These are phyloP conservation scores for Eutolmus rufibarbis DNA, from an alignment of 2,888 invertebrate genomes.

Conservation along the genomic window DNA sequence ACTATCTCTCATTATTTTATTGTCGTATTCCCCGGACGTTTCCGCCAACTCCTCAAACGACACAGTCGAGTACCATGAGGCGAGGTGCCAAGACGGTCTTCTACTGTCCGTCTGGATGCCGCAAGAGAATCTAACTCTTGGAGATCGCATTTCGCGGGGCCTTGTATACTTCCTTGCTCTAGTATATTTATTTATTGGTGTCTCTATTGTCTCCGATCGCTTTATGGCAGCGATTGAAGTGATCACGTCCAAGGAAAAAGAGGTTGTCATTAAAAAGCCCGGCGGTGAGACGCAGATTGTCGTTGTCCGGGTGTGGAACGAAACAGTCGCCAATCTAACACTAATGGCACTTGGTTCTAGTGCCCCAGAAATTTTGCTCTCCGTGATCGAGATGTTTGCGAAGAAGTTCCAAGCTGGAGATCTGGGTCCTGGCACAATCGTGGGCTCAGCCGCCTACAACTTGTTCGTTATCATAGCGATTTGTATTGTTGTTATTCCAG, in stretches of 20 bases:
- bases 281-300: slow-evolving; percentile 88
- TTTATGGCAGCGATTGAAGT: slow-evolving; percentile 99
- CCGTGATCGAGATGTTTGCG: slow-evolving; percentile 97
- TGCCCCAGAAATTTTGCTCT: slow-evolving; percentile 96
- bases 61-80: slow-evolving; percentile 48
- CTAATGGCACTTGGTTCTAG: slow-evolving; percentile 99
- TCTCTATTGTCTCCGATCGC: slow-evolving; percentile 97
- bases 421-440: slow-evolving; percentile 97
- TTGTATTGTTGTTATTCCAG: slow-evolving; percentile 90
- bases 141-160: slow-evolving; percentile 85
- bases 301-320: slow-evolving; percentile 97
- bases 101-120: slow-evolving; percentile 90
- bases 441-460: slow-evolving; percentile 98
- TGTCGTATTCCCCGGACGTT: neutral
- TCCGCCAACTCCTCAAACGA: neutral
- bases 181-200: slow-evolving; percentile 96
- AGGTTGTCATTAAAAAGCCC: slow-evolving; percentile 87
- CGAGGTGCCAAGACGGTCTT: slow-evolving; percentile 81
- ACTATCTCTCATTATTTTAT: neutral
- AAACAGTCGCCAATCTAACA: slow-evolving; percentile 97
- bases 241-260: slow-evolving; percentile 96
- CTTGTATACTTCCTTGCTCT: slow-evolving; percentile 87
- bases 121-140: slow-evolving; percentile 74
- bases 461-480: slow-evolving; percentile 97
- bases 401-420: slow-evolving; percentile 96